Base-by-base conservation (phyloP, 2,888 invertebrate genomes). In the Venusia cambrica region DNA sequence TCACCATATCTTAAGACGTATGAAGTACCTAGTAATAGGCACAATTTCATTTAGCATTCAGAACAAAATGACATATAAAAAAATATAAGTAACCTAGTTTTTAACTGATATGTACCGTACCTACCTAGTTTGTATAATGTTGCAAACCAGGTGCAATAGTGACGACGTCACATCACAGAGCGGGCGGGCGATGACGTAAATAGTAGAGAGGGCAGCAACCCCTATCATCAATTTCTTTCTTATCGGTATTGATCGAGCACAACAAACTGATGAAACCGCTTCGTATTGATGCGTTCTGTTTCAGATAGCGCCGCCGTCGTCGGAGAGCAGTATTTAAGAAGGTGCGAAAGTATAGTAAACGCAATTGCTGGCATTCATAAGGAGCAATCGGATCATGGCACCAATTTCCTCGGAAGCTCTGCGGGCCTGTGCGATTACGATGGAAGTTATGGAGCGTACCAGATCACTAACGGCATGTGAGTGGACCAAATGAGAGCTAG, bases 311-410 rank as follows among this genome's bases (percentile, higher is more conserved):
- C 62, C 31, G 53, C 64, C 22, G 54, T 64, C 33, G 61, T 87
- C 22, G 91, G 91, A 21, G 75, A 76, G 21, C 84, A 89, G 57
- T 93, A 93, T 67, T 67, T 91, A 33, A 79, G 92, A 49, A 85
- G 88, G 63, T 93, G 93, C 63, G 93, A 93, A 69, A 92, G 92
- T 67, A 71, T 89, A 44, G 80, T 87, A 14, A 81, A 88, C 42
- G 91, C 90, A 2, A 77, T 87, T 54, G 67, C 71, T 2, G 66
- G 72, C 33, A 81, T 92, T 45, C 68, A 75, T 31, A 71, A 78
- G 25, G 89, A 90, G 59, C 87, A 92, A 53, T 67, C 67, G 2
- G 74, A 79, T 8, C 92, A 92, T 60, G 92, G 92, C 7, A 90
- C 90, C 2, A 71, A 54, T 7, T 83, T 88, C 52, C 73, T 88